Base-by-base conservation (phyloP, 2,113 vertebrate genomes). In the Cathartes aura region DNA sequence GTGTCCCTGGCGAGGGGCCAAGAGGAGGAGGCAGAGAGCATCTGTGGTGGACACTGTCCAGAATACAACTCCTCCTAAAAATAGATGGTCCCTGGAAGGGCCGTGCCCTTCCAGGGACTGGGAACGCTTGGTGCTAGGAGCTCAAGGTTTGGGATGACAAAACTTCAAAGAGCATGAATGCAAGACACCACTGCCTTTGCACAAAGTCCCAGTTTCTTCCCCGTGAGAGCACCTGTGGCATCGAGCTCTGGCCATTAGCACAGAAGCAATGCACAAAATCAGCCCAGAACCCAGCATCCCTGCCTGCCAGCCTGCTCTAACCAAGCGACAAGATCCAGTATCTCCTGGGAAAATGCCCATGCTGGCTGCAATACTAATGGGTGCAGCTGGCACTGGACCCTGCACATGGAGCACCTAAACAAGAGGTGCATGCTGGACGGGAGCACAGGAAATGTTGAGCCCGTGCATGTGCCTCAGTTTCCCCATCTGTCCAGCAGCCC, bases 51-150 rank as follows among this genome's bases (percentile, higher is more conserved):
- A 90, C 93, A 95, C 89, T 70, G 92, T 95, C 95, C 96, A 97
- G 94, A 96, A 96, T 52, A 96, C 15, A 89, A 16, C 83, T 87
- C 86, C 89, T 95, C 90, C 96, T 97, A 97, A 97, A 96, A 96
- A 97, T 96, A 96, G 92, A 95, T 11, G 72, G 94, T 95, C 89
- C 74, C 74, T 89, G 91, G 93, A 96, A 95, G 87, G 90, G 90
- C 89, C 0, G 0, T n/a, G 66, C 66, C 85, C 78, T 95, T 91
- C 64, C 89, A 92, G 88, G 62, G 85, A 92, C 62, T 16, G 90
- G 43, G 63, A 93, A 82, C 1, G 8, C 29, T 73, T 3, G 1
- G 50, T 27, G 38, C 73, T n/a, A 50, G 67, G 67, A 90, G 24
- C 8, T 80, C 16, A 10, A 30, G 22, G 36, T 42, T 62, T 50